phyloP scores from a whole-genome alignment of 2,113 vertebrate species.

The Cromileptes altivelis region DNA sequence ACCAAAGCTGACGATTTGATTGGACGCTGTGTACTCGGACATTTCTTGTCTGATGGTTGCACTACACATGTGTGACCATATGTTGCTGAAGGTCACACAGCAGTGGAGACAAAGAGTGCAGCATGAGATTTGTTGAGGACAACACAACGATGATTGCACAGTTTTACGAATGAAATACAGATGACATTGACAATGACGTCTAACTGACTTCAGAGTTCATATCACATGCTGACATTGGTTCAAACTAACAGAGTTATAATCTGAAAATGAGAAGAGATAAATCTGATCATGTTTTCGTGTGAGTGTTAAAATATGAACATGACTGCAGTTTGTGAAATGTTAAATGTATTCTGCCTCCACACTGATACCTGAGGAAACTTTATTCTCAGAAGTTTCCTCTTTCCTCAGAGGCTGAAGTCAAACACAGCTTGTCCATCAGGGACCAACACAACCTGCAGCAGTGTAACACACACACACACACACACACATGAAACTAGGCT shows the following conservation, averaged over 20 bases:
- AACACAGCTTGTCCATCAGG: constrained; percentile 49
- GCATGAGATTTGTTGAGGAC: too few species aligned
- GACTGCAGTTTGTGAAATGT: neutral
- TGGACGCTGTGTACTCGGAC: too few species aligned
- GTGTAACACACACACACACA: constrained; percentile 32
- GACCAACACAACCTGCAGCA: constrained; percentile 61
- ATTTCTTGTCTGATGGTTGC: too few species aligned
- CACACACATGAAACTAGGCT: constrained; percentile 18
- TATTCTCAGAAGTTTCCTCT: constrained; percentile 48
- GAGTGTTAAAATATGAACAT: too few species aligned
- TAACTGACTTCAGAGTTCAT: neutral
- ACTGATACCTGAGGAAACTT: constrained; percentile 48
- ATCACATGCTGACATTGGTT: neutral
- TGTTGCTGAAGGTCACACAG: too few species aligned
- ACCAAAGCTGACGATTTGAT: too few species aligned
- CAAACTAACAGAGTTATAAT: neutral
- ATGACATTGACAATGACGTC: neutral
- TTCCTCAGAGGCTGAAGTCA: constrained; percentile 57
- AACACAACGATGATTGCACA: too few species aligned
- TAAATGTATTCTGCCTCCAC: constrained; percentile 22
- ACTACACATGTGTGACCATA: too few species aligned
- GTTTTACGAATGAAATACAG: too few species aligned
- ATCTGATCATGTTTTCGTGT: neutral
- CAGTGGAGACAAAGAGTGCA: too few species aligned
- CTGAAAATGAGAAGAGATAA: neutral